A percentile compares a stretch with the other conserved stretches of the same genome.
phyloP scores from a whole-genome alignment of 2,888 invertebrate genomes.

The Hirtodrosophila duncani region DNA sequence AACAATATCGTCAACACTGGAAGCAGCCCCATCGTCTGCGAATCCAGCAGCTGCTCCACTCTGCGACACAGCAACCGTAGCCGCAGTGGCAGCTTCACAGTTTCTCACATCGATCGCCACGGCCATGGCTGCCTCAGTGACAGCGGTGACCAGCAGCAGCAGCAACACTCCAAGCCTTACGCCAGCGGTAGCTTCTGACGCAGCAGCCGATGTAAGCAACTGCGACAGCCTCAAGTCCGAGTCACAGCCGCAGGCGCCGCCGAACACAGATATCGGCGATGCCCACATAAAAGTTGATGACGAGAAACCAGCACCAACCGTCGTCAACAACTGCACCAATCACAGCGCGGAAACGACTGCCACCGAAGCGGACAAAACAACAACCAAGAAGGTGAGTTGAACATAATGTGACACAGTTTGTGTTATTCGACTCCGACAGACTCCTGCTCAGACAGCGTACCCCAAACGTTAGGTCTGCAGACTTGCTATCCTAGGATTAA shows the following conservation, averaged over 20 bases:
- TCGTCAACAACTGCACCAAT: background rate
- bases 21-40: constrained; percentile 15
- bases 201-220: constrained; percentile 27
- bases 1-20: too few species aligned
- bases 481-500: too few species aligned
- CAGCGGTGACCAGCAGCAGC: constrained; percentile 68
- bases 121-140: constrained; percentile 65
- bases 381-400: constrained; percentile 50
- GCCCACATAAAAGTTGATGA: constrained; percentile 25
- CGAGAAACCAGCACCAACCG: constrained; percentile 15
- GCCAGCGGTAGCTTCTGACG: constrained; percentile 29
- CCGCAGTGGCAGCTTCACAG: constrained; percentile 75
- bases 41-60: constrained; percentile 37
- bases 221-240: constrained; percentile 37
- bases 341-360: constrained; percentile 21
- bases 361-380: constrained; percentile 45
- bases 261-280: constrained; percentile 36
- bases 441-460: too few species aligned
- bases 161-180: constrained; percentile 44
- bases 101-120: constrained; percentile 69
- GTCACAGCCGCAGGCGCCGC: constrained; percentile 16
- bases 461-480: too few species aligned
- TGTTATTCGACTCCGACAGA: too few species aligned
- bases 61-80: constrained; percentile 68
- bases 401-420: background rate